phyloP scores from a whole-genome alignment of 2,888 invertebrate species.

The Norana najaformis region DNA sequence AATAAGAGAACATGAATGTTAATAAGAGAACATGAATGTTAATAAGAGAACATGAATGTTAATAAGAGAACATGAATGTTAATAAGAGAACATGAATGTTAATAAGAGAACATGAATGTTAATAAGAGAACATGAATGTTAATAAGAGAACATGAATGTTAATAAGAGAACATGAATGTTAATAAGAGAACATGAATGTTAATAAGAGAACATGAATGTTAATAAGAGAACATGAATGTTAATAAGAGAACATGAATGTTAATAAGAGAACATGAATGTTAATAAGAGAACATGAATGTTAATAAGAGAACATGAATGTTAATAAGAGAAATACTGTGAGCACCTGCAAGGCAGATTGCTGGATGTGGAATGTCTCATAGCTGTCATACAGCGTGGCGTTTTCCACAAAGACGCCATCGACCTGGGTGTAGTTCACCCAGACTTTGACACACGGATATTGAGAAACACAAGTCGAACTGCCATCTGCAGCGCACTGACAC shows the following conservation, averaged over 20 bases:
- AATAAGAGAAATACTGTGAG: conserved; percentile 8
- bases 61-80: no score
- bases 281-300: neutral
- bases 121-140: neutral
- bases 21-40: no score
- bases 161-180: no score
- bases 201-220: neutral
- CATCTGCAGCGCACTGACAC: conserved; percentile 41
- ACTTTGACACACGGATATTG: conserved; percentile 41
- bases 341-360: conserved; percentile 36
- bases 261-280: no score
- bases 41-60: neutral
- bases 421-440: conserved; percentile 37
- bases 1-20: neutral
- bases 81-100: neutral
- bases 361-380: conserved; percentile 43
- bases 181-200: no score
- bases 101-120: no score
- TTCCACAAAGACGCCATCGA: conserved; percentile 3
- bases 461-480: conserved; percentile 38
- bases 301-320: neutral
- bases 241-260: neutral
- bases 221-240: no score
- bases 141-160: neutral
- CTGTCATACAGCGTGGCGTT: conserved; percentile 44